Percentiles rank a stretch among this genome's conserved stretches.
Conservation (phyloP, 2,888 invertebrate genomes). For the Monopis laevigella region DNA sequence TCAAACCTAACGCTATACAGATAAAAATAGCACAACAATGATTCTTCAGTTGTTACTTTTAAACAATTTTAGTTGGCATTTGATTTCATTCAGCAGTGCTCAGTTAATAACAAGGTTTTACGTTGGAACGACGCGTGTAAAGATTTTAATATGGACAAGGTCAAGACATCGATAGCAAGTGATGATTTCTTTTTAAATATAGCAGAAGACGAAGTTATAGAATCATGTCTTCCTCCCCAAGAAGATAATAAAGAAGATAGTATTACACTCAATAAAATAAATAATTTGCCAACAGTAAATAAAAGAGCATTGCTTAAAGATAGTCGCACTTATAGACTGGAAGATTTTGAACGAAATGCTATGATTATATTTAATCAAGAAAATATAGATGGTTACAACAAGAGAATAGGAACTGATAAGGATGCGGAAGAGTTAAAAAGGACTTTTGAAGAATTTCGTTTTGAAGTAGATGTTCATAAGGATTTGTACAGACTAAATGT, state of each 20-base stretch:
- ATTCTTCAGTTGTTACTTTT: too few species aligned
- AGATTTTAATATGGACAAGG: too few species aligned
- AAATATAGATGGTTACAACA: slow-evolving; percentile 28
- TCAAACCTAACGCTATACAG: too few species aligned
- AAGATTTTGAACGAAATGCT: slow-evolving; percentile 41
- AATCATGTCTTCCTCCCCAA: too few species aligned
- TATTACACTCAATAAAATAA: neutral
- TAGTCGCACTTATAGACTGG: slow-evolving; percentile 39
- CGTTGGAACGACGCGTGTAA: too few species aligned
- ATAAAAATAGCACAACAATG: too few species aligned
- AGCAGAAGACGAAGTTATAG: too few species aligned
- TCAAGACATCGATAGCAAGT: too few species aligned
- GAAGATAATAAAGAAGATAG: neutral
- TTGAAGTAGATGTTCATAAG: slow-evolving; percentile 31
- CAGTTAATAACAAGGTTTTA: too few species aligned
- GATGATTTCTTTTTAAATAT: too few species aligned
- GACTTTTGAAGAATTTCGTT: slow-evolving; percentile 37
- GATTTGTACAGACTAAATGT: slow-evolving; percentile 36
- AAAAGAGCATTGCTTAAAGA: slow-evolving; percentile 30
- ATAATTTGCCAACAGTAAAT: slow-evolving; percentile 17
- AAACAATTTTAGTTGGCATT: too few species aligned
- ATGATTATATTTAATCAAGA: slow-evolving; percentile 45
- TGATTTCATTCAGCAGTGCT: too few species aligned
- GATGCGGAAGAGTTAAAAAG: slow-evolving; percentile 33
- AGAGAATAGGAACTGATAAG: slow-evolving; percentile 35